Percentiles rank a stretch among this genome's conserved stretches.
Evolutionary conservation across 2,797 vertebrate genomes (phyloP).

Genomic region (Muscicapa comitata): DNA sequence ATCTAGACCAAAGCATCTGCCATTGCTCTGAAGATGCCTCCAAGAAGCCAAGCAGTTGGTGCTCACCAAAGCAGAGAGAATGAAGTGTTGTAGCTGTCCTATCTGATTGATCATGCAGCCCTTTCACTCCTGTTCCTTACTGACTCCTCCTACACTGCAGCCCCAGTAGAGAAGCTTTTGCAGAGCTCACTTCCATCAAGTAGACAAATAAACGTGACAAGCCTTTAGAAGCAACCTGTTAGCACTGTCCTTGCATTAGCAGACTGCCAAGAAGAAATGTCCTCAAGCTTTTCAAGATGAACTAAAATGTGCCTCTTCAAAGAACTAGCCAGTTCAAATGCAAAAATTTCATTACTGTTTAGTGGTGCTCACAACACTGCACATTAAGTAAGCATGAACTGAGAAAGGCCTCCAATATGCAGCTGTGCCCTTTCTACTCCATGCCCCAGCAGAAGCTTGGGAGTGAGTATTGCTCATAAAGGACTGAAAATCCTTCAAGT

Average conservation of each 20-base stretch:
- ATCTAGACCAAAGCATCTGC: background rate
- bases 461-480: background rate
- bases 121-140: background rate
- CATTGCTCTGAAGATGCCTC: background rate
- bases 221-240: slow-evolving; percentile 32
- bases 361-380: background rate
- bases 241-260: background rate
- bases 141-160: background rate
- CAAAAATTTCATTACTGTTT: background rate
- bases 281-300: background rate
- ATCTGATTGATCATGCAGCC: slow-evolving; percentile 4
- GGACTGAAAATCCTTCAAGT: background rate
- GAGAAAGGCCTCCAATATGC: background rate
- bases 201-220: background rate
- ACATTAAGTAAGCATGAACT: background rate
- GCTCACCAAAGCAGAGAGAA: background rate
- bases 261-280: background rate
- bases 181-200: background rate
- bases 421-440: background rate
- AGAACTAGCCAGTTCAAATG: background rate
- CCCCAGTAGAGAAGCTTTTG: background rate
- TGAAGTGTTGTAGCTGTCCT: background rate
- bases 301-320: background rate
- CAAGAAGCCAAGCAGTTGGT: background rate
- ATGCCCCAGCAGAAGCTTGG: background rate